Base-by-base conservation (phyloP, 2,888 invertebrate genomes). In the Bembecia ichneumoniformis region DNA sequence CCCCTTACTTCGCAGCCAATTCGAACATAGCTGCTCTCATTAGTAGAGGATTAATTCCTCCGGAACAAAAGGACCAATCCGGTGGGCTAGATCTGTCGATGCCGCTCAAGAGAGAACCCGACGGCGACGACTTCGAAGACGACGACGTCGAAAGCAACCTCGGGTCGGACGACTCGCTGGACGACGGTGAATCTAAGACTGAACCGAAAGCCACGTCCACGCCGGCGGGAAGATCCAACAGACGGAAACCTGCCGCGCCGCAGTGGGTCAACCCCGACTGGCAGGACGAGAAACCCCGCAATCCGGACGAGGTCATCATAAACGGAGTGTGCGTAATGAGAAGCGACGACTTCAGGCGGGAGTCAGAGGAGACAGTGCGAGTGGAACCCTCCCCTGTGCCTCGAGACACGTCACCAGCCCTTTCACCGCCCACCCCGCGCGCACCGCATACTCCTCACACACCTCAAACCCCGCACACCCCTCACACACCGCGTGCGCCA, bases 241-340 rank as follows among this genome's bases (percentile, higher is more conserved):
- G 96, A 55, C 90, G 98, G 66, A 98, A 98, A 87, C 96, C 97
- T 1, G 97, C 96, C 1, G 97, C 97, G 49, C 98, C 98, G 1
- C 97, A 98, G 81, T 97, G 98, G 96, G 96, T 98, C 3, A 97
- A 97, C 78, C 98, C 98, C 5, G 96, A 96, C 63, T 95, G 95
- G 94, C 94, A 94, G 68, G 94, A 94, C 68, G 90, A 90, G 58
- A 88, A 89, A 59, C 87, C 88, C 14, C 77, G 87, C 45, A 82
- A 75, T 67, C 86, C 79, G 55, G 93, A 93, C 65, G 95, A 95
- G 71, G 95, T 96, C 20, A 96, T 96, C 67, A 96, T 96, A 63
- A 97, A 97, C 71, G 97, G 97, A 1, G 96, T 97, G 20, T 96
- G 96, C 71, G 96, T 96, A 4, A 95, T 96, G 94, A 91, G 94